phyloP scores from a whole-genome alignment of 2,113 vertebrate species.

The Vulpes vulpes region DNA sequence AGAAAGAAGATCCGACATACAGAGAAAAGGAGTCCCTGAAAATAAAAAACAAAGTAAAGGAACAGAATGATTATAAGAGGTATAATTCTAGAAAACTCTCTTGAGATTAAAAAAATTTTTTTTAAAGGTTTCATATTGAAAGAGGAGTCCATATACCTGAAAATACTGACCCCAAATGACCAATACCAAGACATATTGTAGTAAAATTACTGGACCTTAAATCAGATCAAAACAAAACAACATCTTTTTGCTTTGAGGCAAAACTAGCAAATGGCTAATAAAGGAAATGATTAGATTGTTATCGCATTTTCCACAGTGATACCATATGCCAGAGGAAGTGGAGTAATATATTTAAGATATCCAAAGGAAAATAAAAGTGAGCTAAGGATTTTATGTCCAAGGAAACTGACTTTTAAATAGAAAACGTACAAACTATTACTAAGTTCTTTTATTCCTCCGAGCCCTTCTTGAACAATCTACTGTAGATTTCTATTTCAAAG shows the following conservation, averaged over 20 bases:
- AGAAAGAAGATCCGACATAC: background rate
- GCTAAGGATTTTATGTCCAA: background rate
- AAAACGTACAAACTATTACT: background rate
- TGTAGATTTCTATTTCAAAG: background rate
- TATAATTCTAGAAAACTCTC: background rate
- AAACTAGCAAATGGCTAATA: background rate
- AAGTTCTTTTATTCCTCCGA: background rate
- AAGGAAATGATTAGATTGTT: background rate
- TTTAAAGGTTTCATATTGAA: background rate
- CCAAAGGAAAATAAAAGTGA: background rate
- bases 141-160: background rate
- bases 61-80: background rate
- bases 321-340: background rate
- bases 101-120: background rate
- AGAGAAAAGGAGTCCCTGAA: background rate
- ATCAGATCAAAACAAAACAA: background rate
- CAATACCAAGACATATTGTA: background rate
- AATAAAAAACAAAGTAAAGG: background rate
- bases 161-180: background rate
- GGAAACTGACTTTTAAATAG: background rate
- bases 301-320: background rate
- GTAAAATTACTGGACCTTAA: background rate
- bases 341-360: slow-evolving; percentile 5
- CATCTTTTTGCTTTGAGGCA: background rate
- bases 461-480: background rate